A percentile compares a stretch with the other conserved stretches of the same genome.
Conservation (phyloP, 2,888 invertebrate species). For the Rugalucina vietnamica region DNA sequence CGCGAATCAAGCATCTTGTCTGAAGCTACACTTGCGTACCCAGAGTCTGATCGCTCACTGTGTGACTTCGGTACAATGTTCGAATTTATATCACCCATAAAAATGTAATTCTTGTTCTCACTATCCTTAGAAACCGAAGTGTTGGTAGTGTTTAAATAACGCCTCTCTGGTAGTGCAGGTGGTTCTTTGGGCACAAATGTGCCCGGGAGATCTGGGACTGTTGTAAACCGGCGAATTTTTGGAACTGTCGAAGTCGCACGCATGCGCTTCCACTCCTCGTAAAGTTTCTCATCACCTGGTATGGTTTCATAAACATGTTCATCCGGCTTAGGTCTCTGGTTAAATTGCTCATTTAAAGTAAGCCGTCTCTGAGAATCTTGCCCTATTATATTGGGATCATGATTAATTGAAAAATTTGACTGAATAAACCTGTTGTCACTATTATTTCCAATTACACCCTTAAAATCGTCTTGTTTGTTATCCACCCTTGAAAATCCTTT, state of each 20-base stretch:
- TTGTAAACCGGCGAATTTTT: constrained; percentile 61
- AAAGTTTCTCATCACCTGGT: constrained; percentile 68
- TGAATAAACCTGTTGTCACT: constrained; percentile 50
- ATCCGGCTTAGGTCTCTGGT: constrained; percentile 58
- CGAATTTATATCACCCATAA: constrained; percentile 61
- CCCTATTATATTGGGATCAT: constrained; percentile 33
- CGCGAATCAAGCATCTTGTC: constrained; percentile 41
- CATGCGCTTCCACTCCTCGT: constrained; percentile 68
- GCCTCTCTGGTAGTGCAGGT: constrained; percentile 66
- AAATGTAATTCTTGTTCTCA: constrained; percentile 51
- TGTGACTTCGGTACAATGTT: constrained; percentile 45
- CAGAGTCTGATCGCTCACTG: constrained; percentile 30
- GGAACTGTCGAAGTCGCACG: constrained; percentile 57
- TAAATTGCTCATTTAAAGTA: constrained; percentile 56
- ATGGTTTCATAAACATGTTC: constrained; percentile 73
- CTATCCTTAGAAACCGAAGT: constrained; percentile 6
- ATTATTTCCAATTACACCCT: constrained; percentile 37
- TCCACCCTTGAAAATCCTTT: constrained; percentile 47
- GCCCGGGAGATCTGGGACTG: constrained; percentile 66
- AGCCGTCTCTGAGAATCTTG: constrained; percentile 41
- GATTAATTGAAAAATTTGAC: constrained; percentile 43
- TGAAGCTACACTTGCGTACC: constrained; percentile 42
- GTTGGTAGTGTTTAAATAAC: constrained; percentile 41
- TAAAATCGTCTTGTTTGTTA: constrained; percentile 36
- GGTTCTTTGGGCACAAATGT: constrained; percentile 68